Percentiles rank a stretch among this genome's conserved stretches.
These are phyloP conservation scores for Recurvirostra avosetta DNA, from an alignment of 2,113 vertebrate genomes.

Conservation along the genomic window DNA sequence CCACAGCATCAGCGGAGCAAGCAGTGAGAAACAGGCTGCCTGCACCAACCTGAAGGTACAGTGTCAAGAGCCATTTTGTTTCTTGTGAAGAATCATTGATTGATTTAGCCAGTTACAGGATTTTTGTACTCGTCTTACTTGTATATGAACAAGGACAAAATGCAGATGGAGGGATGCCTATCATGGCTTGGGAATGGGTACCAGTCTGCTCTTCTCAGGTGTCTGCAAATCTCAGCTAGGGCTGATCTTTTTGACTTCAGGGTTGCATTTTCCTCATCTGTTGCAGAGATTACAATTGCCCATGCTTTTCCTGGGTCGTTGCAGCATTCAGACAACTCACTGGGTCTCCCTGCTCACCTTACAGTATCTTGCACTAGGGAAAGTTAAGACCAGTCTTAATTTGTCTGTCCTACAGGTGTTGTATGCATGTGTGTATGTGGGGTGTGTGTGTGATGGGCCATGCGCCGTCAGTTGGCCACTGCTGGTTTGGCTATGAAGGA, in stretches of 20 bases:
- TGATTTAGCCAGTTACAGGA: neutral
- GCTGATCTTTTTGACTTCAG: neutral
- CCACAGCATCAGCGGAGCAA: neutral
- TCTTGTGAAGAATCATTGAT: neutral
- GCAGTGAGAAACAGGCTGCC: neutral
- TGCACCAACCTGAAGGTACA: neutral
- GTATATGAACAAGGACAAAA: neutral
- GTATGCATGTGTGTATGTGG: neutral
- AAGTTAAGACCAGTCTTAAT: neutral
- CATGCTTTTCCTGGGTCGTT: neutral
- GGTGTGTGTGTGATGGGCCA: neutral
- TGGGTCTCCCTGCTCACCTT: neutral
- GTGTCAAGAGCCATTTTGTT: neutral
- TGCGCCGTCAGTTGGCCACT: neutral
- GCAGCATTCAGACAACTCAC: neutral
- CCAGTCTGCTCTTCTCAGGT: neutral
- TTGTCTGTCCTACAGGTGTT: neutral
- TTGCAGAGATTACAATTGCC: neutral
- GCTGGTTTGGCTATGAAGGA: neutral
- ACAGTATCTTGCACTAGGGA: neutral
- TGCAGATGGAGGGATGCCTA: neutral
- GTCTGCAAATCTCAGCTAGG: neutral
- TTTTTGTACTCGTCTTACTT: neutral
- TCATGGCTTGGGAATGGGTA: fast-evolving
- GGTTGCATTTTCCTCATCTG: neutral